A percentile compares a stretch with the other conserved stretches of the same genome.
phyloP scores from a whole-genome alignment of 2,113 vertebrate species.

The Jacana jacana region DNA sequence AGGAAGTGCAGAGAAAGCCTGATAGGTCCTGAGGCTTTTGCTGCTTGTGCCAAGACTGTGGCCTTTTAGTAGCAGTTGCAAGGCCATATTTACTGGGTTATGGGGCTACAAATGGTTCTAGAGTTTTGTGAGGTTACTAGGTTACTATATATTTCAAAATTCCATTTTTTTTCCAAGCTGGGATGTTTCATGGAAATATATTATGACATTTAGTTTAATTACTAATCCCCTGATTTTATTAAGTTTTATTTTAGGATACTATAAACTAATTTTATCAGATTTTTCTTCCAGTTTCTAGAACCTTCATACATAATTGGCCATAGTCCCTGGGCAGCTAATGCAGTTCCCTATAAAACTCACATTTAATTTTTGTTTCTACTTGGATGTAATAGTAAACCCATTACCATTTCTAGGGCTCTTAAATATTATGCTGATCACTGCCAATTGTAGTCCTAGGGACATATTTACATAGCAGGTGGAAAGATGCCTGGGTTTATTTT shows the following conservation, averaged over 20 bases:
- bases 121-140: background rate
- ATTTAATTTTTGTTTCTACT: slow-evolving; percentile 19
- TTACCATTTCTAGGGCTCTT: background rate
- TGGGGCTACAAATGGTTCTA: background rate
- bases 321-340: background rate
- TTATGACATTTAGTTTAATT: background rate
- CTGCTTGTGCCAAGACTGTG: background rate
- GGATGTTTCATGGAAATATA: background rate
- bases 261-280: background rate
- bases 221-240: background rate
- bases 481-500: background rate
- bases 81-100: background rate
- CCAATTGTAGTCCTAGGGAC: background rate
- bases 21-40: background rate
- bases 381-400: background rate
- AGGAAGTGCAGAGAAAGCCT: background rate
- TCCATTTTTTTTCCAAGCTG: background rate
- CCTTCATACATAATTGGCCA: background rate
- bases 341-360: background rate
- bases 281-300: background rate
- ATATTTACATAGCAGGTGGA: background rate
- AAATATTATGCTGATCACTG: background rate
- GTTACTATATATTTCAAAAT: background rate
- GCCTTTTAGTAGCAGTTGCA: background rate
- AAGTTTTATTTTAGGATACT: background rate